Evolutionary conservation across 2,113 vertebrate species (phyloP), one percentile per base, ranked within the genome.

Genomic region (Mystacornis crossleyi): DNA sequence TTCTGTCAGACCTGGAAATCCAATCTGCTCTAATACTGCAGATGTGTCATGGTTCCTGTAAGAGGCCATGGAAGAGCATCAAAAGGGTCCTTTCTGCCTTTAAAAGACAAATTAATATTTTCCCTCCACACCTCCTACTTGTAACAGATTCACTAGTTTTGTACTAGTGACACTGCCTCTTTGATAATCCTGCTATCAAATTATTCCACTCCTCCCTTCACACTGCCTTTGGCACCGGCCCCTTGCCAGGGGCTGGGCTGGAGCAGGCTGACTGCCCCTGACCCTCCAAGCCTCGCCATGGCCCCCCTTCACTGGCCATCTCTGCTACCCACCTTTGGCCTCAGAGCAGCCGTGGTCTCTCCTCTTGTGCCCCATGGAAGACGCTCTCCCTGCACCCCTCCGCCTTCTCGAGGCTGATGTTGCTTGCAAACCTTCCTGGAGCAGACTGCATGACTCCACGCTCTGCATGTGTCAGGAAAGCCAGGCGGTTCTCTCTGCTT

Each of bases 381-480:
- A 40, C 36, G 47, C 42, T 66, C 19, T 58, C 8, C 20, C 12
- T 29, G 55, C 2, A 1, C 13, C 0, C 3, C 51, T 67, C 14
- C 29, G 3, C 28, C 40, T 40, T 34, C 69, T 61, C 3, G 0
- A 86, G 71, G 48, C 21, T 4, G 5, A 47, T 51, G 38, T 4
- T 42, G 60, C 20, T 54, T 38, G 20, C 43, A 81, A 70, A 26
- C 62, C 36, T 51, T 78, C 48, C 40, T 0, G 0, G 38, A 21
- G 47, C n/a, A 73, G 11, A 8, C 33, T 8, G 28, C 45, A 50
- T 15, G 36, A 17, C 45, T 62, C 29, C 42, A 11, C 0, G 0
- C 31, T 55, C 53, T 3, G 5, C 12, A 1, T 0, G 4, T 29
- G 14, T n/a, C 54, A 47, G 53, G 34, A 15, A 34, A 61, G 33